Evolutionary conservation across 2,888 invertebrate genomes (phyloP), one percentile per base, ranked within the genome.

Genomic region (Dicyrtomina minuta): DNA sequence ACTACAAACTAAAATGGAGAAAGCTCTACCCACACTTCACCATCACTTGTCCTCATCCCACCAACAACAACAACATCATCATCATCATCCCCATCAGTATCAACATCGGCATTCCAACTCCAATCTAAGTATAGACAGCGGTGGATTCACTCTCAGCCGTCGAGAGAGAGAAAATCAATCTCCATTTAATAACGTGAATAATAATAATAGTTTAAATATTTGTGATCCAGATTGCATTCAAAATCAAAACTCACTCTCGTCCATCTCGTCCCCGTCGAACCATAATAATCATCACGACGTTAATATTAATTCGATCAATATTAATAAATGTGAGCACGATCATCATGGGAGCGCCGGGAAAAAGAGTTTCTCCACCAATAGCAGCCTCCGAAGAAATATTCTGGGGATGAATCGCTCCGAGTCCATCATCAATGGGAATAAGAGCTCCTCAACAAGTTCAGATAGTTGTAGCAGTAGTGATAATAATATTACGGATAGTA

Each of bases 1-100:
- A 53, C 68, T 78, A 10, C 74, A 75, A 17, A 72, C 64, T 22
- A 76, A 75, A 59, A 72, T 77, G 72, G 75, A 76, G 53, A 70
- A 71, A 64, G 74, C 72, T n/a, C 66, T 70, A 12, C 68, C 67
- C 49, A 71, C 58, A 55, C 70, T 46, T 56, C 70, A 49, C 41
- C 65, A 67, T 10, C 53, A 56, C 27, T n/a, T 20, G 17, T 26
- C 56, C 39, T 4, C 22, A 6, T 33, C 24, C n/a, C 33, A 43
- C 27, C 27, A 15, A 12, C 41, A 41, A 15, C 68, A 56, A 27
- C 43, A 66, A 8, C 27, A 53, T 20, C 43, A 62, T 43, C n/a
- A 55, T 8, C 33, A 33, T 33, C 33, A 20, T 8, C 24, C 26
- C 1, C 17, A 24, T 27, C 20, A 58, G 3, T 59, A 62, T 27